Evolutionary conservation across 2,797 vertebrate species (phyloP), one percentile per base, ranked within the genome.

Genomic region (Semaprochilodus insignis): DNA sequence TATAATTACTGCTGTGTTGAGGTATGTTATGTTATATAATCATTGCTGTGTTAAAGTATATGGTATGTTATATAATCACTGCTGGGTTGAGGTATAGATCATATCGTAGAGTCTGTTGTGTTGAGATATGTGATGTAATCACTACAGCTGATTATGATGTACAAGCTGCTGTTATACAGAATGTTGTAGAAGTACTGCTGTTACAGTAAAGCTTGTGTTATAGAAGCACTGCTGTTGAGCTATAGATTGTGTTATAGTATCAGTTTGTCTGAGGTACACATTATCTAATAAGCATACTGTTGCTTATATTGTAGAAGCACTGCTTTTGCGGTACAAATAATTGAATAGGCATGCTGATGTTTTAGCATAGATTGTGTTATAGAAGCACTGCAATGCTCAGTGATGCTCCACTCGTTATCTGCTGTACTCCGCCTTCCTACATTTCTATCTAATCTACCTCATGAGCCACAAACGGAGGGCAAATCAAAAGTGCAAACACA

Each of bases 401-500:
- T 31, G 31, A 34, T 57, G 25, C 27, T 69, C 52, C 16, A 16
- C 25, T 59, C 36, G 34, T 11, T 51, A 36, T 70, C 36, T 17
- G 23, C 48, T 69, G 21, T 7, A n/a, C 80, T 76, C 66, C 23
- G 69, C 60, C 48, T 83, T 54, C 40, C 63, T 6, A 23, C 59
- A 31, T 79, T 70, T 70, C 21, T 55, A 16, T 80, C 23, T 75
- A 69, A 80, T 81, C 31, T 52, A 4, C 57, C 66, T 55, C 55
- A 77, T 55, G 69, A 84, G 40, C 63, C 34, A 10, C 65, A 23
- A 6, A 13, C 65, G 3, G 54, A 44, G 77, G 34, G 14, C 72
- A 63, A 25, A 31, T 34, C 34, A 36, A 27, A 57, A 75, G 15
- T 54, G 51, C 71, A 34, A 55, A 63, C 21, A 21, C 65, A 55